Base-by-base conservation (phyloP, 2,888 invertebrate genomes). In the Strigamia transsilvanica region DNA sequence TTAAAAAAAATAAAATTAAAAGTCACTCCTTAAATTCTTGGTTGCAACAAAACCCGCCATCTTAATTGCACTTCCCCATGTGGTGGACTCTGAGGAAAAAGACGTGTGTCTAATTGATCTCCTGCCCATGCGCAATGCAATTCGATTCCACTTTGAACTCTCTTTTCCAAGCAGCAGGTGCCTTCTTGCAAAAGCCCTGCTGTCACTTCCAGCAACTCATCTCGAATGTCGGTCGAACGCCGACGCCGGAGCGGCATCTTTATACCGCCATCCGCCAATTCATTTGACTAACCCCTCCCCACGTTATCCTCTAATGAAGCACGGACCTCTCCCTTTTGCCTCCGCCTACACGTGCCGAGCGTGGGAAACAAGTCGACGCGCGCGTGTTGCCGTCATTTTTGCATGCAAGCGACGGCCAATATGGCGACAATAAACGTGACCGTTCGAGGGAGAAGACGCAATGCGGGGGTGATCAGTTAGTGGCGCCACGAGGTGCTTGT, bases 311-410 rank as follows among this genome's bases (percentile, higher is more conserved):
- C 73, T 27, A 21, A 27, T 27, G 73, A 27, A 27, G 73, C 73
- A 56, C 61, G n/a, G 61, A 18, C 21, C n/a, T 18, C 61, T 21
- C 21, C 7, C 21, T 21, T 9, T 9, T 5, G 3, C 73, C 73
- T 73, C 23, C 73, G 73, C 23, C 73, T 73, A 27, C 73, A 73
- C 73, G 73, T 73, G 73, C 73, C 7, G 73, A 13, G 73, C 73
- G 73, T 73, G 73, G 73, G 73, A 73, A 66, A 73, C 73, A 21
- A 27, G 34, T 73, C 23, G 21, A 21, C 13, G 61, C 18, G 5
- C 23, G 73, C 23, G 73, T 21, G 73, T 13, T n/a, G 73, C 12
- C 32, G 73, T 13, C 73, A 13, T 51, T n/a, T 51, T 51, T 51
- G 51, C 51, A 51, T 51, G 51, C 73, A 21, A 18, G 73, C 21